These are phyloP conservation scores for Lineus longissimus DNA, from an alignment of 1,140 invertebrate species.

Conservation along the genomic window DNA sequence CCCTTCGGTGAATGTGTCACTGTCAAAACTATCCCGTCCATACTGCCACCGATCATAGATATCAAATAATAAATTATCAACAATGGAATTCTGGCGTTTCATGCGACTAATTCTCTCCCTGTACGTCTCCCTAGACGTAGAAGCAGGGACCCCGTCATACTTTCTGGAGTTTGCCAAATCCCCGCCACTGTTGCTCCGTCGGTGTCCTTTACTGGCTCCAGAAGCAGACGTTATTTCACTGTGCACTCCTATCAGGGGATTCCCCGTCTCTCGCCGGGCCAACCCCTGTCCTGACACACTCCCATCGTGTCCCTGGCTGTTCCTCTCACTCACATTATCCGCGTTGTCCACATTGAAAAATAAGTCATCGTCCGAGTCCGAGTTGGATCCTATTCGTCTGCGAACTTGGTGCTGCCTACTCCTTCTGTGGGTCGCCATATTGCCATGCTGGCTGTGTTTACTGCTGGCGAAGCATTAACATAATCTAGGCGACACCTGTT, in stretches of 20 bases:
- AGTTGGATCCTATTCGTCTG: background rate
- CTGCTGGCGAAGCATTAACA: too few species aligned
- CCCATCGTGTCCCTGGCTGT: background rate
- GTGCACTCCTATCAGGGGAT: too few species aligned
- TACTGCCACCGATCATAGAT: slow-evolving; percentile 53
- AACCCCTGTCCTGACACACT: background rate
- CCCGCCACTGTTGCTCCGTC: background rate
- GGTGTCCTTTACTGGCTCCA: background rate
- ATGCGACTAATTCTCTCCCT: background rate
- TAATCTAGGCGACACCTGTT: too few species aligned
- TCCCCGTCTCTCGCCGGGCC: too few species aligned
- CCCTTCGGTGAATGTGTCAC: slow-evolving; percentile 50
- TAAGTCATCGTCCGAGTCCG: slow-evolving; percentile 1
- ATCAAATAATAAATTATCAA: slow-evolving; percentile 51
- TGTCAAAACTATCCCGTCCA: slow-evolving; percentile 49
- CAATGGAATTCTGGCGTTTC: slow-evolving; percentile 39
- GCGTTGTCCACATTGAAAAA: background rate
- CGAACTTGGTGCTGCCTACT: background rate
- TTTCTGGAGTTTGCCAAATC: background rate
- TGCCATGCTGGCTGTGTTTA: background rate
- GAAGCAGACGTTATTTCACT: background rate
- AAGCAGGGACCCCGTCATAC: background rate
- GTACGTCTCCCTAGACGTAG: background rate
- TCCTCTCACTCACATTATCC: background rate
- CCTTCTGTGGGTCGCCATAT: background rate